Evolutionary conservation across 2,113 vertebrate species (phyloP).

Genomic region (Stegostoma tigrinum): DNA sequence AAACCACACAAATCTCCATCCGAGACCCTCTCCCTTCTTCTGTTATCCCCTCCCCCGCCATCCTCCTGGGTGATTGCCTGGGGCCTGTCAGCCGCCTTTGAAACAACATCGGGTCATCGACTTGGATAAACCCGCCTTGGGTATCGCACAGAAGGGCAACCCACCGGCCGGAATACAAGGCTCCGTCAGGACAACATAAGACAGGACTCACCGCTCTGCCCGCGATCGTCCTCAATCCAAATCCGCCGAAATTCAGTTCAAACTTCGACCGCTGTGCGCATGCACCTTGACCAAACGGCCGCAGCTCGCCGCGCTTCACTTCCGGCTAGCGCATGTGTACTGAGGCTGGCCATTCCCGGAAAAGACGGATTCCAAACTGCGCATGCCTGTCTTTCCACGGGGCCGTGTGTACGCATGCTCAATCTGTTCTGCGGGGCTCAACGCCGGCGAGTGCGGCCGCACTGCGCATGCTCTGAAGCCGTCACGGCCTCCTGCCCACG

Average conservation of each 20-base stretch:
- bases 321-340: neutral
- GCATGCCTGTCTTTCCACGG: too few species aligned
- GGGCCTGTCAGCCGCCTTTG: too few species aligned
- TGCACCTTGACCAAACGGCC: neutral
- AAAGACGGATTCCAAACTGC: neutral
- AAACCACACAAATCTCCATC: neutral
- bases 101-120: too few species aligned
- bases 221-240: neutral
- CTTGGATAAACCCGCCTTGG: too few species aligned
- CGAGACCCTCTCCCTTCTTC: too few species aligned
- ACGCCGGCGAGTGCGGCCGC: too few species aligned
- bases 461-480: neutral
- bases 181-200: too few species aligned
- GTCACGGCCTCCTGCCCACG: neutral
- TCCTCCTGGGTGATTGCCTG: neutral
- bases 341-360: neutral
- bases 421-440: too few species aligned
- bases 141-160: too few species aligned
- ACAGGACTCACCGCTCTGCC: neutral
- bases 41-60: neutral
- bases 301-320: neutral
- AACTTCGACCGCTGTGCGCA: neutral
- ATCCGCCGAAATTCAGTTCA: conserved; percentile 2
- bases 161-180: too few species aligned
- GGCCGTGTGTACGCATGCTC: too few species aligned